A percentile compares a stretch with the other conserved stretches of the same genome.
Evolutionary conservation across 2,888 invertebrate genomes (phyloP).

Genomic region (Diloba caeruleocephala): DNA sequence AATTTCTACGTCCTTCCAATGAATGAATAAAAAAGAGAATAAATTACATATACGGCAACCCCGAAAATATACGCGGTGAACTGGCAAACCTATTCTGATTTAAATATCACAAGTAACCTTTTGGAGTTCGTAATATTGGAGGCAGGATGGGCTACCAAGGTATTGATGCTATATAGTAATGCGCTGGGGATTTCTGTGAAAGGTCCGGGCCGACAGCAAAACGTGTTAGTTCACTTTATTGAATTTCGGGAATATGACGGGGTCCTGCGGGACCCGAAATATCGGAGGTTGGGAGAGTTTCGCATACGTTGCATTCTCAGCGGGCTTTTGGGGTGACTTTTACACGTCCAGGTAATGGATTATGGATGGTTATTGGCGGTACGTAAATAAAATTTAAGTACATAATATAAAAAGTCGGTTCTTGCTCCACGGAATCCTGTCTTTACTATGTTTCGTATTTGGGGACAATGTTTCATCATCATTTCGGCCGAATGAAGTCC

Average conservation of each 20-base stretch:
- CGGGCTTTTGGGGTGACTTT: conserved; percentile 69
- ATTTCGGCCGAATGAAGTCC: too few relatives aligned
- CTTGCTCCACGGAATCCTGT: not conserved
- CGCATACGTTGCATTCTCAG: conserved; percentile 74
- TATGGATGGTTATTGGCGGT: conserved; percentile 55
- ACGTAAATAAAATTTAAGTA: conserved; percentile 53
- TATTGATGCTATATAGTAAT: conserved; percentile 66
- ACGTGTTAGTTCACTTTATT: conserved; percentile 83
- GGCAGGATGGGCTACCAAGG: conserved; percentile 43
- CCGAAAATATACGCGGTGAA: conserved; percentile 40
- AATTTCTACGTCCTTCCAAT: conserved; percentile 11
- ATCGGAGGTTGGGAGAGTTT: conserved; percentile 65
- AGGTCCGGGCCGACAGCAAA: conserved; percentile 75
- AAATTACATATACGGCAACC: conserved; percentile 47
- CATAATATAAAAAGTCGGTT: not conserved
- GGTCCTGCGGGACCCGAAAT: conserved; percentile 72
- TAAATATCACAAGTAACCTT: conserved; percentile 67
- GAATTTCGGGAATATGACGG: conserved; percentile 81
- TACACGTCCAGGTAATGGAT: conserved; percentile 73
- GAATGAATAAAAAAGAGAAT: conserved; percentile 46
- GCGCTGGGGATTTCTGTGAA: conserved; percentile 75
- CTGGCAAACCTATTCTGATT: conserved; percentile 65
- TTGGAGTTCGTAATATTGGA: conserved; percentile 61
- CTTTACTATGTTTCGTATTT: too few relatives aligned
- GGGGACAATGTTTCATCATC: too few relatives aligned